Percentiles rank a stretch among this genome's conserved stretches.
Conservation (phyloP, 2,888 invertebrate genomes). For the Amblyjoppa fuscipennis region DNA sequence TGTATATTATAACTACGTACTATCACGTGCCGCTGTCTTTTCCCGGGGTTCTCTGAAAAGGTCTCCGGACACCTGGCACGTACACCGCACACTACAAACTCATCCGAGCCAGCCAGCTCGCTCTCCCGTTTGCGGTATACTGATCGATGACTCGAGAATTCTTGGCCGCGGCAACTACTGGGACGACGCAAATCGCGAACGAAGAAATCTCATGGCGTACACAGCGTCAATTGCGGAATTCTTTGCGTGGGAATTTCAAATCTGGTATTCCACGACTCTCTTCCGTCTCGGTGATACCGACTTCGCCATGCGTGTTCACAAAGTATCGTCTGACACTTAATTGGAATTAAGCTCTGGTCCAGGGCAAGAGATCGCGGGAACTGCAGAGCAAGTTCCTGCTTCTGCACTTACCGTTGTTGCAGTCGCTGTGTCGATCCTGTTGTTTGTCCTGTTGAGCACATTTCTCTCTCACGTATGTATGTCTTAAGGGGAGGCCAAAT, state of each 20-base stretch:
- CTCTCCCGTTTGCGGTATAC: conserved; percentile 28
- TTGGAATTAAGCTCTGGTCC: not conserved
- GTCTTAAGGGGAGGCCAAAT: not conserved
- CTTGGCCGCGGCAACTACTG: conserved; percentile 52
- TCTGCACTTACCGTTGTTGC: conserved; percentile 50
- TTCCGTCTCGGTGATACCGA: conserved; percentile 56
- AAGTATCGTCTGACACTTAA: too few species aligned
- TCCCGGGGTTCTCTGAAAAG: conserved; percentile 62
- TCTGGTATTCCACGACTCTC: conserved; percentile 19
- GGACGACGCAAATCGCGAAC: conserved; percentile 61
- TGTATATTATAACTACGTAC: conserved; percentile 38
- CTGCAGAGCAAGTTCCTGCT: conserved; percentile 12
- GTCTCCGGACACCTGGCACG: conserved; percentile 62
- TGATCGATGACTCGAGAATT: conserved; percentile 66
- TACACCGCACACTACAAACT: conserved; percentile 13
- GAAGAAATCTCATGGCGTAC: conserved; percentile 46
- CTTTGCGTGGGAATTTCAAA: conserved; percentile 65
- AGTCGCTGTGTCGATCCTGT: conserved; percentile 7
- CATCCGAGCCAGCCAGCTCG: conserved; percentile 7
- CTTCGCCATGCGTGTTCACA: conserved; percentile 26
- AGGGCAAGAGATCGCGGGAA: conserved; percentile 40
- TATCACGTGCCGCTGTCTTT: conserved; percentile 42
- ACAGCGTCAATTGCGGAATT: conserved; percentile 57
- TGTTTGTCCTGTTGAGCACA: conserved; percentile 70
- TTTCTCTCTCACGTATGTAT: conserved; percentile 70